These are phyloP conservation scores for Pomatorhinus ruficollis DNA, from an alignment of 2,113 vertebrate species.

Conservation along the genomic window DNA sequence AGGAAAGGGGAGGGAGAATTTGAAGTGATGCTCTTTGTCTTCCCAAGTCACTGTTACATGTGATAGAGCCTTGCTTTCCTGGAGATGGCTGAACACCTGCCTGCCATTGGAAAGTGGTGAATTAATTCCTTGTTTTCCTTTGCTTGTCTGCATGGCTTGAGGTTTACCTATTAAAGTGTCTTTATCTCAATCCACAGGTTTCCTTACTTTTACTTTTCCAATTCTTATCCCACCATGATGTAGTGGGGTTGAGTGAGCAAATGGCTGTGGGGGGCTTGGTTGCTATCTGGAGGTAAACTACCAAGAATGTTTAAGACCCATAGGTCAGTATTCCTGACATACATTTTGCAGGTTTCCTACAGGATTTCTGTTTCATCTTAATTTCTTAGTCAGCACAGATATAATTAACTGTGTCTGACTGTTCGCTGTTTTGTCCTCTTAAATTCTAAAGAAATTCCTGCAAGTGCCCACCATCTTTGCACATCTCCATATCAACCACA, in stretches of 20 bases:
- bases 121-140: not conserved
- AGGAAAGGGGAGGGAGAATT: not conserved
- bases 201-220: not conserved
- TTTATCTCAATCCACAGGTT: not conserved
- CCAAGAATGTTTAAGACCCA: not conserved
- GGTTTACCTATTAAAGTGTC: not conserved
- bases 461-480: not conserved
- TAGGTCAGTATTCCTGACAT: not conserved
- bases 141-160: not conserved
- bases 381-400: not conserved
- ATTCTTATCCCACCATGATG: not conserved
- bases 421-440: not conserved
- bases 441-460: not conserved
- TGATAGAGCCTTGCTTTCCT: not conserved
- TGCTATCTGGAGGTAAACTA: not conserved
- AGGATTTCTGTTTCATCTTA: not conserved
- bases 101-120: not conserved
- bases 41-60: not conserved
- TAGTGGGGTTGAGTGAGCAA: not conserved
- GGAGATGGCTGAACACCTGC: not conserved
- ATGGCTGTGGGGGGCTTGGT: too few species aligned
- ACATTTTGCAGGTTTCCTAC: not conserved
- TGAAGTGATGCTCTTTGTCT: not conserved
- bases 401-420: not conserved
- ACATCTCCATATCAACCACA: accelerated